Percentiles rank a stretch among this genome's conserved stretches.
Evolutionary conservation across 2,113 vertebrate species (phyloP).

Genomic region (Anolis carolinensis): DNA sequence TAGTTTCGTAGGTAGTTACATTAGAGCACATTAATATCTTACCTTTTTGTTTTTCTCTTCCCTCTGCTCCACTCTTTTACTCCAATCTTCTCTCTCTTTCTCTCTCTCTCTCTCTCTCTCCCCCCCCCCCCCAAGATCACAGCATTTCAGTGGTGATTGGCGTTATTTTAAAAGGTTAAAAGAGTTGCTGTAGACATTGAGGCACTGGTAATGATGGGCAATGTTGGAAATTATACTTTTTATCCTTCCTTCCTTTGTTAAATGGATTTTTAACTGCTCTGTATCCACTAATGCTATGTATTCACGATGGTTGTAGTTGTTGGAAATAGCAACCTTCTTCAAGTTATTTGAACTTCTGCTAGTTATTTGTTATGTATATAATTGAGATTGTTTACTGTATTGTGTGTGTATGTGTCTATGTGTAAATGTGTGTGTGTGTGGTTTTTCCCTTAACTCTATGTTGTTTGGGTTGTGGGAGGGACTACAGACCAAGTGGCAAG

Average conservation of each 20-base stretch:
- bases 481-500: too few species aligned
- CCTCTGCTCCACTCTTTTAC: not conserved
- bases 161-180: not conserved
- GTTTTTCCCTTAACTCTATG: too few species aligned
- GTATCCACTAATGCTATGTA: not conserved
- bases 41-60: not conserved
- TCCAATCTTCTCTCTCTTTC: not conserved
- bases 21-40: slow-evolving; percentile 21
- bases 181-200: not conserved
- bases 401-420: too few species aligned
- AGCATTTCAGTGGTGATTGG: not conserved
- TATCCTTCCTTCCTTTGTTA: not conserved
- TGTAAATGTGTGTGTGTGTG: too few species aligned
- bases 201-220: not conserved
- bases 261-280: slow-evolving; percentile 1
- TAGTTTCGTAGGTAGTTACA: not conserved
- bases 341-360: too few species aligned
- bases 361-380: too few species aligned
- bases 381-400: too few species aligned
- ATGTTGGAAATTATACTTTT: not conserved
- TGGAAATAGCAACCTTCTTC: too few species aligned
- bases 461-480: too few species aligned
- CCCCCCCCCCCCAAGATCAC: not conserved
- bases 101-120: too few species aligned
- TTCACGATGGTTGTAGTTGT: too few species aligned